Conservation (phyloP, 2,113 vertebrate species). For the Cololabis saira region DNA sequence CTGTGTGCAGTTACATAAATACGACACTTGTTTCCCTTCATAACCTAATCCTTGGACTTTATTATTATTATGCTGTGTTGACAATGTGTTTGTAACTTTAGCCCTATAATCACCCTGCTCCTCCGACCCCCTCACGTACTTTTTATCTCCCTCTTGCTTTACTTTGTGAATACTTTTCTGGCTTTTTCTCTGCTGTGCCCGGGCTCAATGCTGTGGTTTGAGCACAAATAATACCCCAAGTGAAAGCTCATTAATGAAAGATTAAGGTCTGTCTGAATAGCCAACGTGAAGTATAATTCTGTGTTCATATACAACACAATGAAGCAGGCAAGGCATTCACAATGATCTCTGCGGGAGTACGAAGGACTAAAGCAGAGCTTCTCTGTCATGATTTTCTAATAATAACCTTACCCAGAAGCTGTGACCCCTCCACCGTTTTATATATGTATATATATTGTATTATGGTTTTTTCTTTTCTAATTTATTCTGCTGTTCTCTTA, state of each 20-base stretch:
- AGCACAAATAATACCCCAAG: slow-evolving; percentile 44
- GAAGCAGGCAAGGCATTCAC: slow-evolving; percentile 31
- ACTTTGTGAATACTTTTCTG: too few species aligned
- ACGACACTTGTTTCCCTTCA: slow-evolving; percentile 42
- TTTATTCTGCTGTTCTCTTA: background rate
- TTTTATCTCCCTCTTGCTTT: slow-evolving; percentile 26
- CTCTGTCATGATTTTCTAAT: background rate
- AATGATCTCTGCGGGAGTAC: slow-evolving; percentile 42
- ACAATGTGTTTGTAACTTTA: slow-evolving; percentile 35
- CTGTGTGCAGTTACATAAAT: slow-evolving; percentile 54
- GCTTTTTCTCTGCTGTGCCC: slow-evolving; percentile 21
- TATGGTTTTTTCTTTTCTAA: background rate
- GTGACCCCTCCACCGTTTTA: background rate
- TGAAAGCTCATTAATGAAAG: slow-evolving; percentile 55
- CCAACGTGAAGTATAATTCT: slow-evolving; percentile 11
- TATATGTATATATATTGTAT: background rate
- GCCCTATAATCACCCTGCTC: slow-evolving; percentile 24
- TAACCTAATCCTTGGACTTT: slow-evolving; percentile 50
- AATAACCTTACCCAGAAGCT: background rate
- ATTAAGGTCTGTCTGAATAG: slow-evolving; percentile 45
- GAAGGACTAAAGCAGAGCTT: slow-evolving; percentile 13
- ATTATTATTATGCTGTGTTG: slow-evolving; percentile 47
- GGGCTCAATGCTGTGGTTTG: slow-evolving; percentile 5
- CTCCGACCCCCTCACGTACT: slow-evolving; percentile 28
- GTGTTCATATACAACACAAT: slow-evolving; percentile 12